Percentiles rank a stretch among this genome's conserved stretches.
phyloP scores from a whole-genome alignment of 2,888 invertebrate genomes.

The Bimastos eiseni region DNA sequence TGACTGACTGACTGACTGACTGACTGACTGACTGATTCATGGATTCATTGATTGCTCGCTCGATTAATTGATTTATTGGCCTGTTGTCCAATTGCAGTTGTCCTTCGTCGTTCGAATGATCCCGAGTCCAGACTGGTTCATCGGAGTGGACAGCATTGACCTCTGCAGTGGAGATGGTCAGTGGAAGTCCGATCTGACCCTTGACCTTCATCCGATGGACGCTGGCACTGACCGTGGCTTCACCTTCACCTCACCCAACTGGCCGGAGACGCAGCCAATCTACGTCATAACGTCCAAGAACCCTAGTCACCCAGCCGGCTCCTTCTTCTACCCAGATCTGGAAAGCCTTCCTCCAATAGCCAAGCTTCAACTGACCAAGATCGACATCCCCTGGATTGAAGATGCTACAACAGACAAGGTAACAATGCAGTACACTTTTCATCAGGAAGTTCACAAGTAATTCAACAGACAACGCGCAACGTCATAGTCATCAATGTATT shows the following conservation, averaged over 20 bases:
- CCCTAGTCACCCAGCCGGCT: slow-evolving; percentile 88
- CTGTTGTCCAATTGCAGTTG: slow-evolving; percentile 69
- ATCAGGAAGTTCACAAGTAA: no score
- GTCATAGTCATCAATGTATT: no score
- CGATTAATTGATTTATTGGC: background rate
- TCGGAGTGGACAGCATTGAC: slow-evolving; percentile 85
- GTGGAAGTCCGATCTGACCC: slow-evolving; percentile 86
- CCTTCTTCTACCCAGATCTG: slow-evolving; percentile 90
- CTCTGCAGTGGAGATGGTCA: slow-evolving; percentile 79
- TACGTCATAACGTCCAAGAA: slow-evolving; percentile 84
- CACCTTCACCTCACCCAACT: slow-evolving; percentile 92
- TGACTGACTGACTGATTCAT: no score
- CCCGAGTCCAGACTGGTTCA: slow-evolving; percentile 92
- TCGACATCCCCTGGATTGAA: background rate
- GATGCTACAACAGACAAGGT: background rate
- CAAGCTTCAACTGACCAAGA: slow-evolving; percentile 3
- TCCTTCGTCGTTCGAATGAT: slow-evolving; percentile 87
- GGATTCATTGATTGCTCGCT: background rate
- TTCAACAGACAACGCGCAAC: no score
- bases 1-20: no score
- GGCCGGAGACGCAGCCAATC: slow-evolving; percentile 86
- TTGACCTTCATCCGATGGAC: slow-evolving; percentile 89
- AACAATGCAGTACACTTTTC: background rate
- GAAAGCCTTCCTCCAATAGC: slow-evolving; percentile 73
- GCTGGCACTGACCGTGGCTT: slow-evolving; percentile 93